phyloP scores from a whole-genome alignment of 2,113 vertebrate genomes.

The Mustelus asterias region DNA sequence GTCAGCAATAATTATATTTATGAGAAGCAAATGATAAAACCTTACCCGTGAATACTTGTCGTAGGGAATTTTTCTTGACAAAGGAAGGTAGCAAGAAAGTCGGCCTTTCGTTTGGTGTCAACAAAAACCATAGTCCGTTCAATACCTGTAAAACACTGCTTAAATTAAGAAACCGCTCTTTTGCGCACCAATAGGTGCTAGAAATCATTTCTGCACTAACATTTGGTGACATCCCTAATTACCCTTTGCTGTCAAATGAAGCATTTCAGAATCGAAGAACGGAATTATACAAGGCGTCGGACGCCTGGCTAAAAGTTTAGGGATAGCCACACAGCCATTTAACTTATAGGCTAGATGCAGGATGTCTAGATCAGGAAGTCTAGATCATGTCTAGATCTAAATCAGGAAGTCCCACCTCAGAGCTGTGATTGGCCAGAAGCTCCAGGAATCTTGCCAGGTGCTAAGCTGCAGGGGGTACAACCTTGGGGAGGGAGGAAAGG shows the following conservation, averaged over 20 bases:
- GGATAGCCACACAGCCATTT: too few relatives aligned
- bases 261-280: not conserved
- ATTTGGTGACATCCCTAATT: not conserved
- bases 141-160: constrained; percentile 53
- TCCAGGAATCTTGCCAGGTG: too few relatives aligned
- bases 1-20: not conserved
- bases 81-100: constrained; percentile 81
- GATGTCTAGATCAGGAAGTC: too few relatives aligned
- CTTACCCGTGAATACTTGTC: constrained; percentile 91
- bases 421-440: too few relatives aligned
- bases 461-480: too few relatives aligned
- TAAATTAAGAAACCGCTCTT: not conserved
- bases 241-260: not conserved
- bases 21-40: not conserved
- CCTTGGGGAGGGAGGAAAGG: too few relatives aligned
- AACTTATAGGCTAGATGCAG: too few relatives aligned
- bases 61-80: constrained; percentile 82
- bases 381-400: too few relatives aligned
- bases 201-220: not conserved
- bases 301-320: too few relatives aligned
- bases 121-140: constrained; percentile 90
- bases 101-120: constrained; percentile 82
- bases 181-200: not conserved
- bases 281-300: not conserved
- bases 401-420: too few relatives aligned